Evolutionary conservation across 2,888 invertebrate genomes (phyloP).

Genomic region (Desoria tigrina): DNA sequence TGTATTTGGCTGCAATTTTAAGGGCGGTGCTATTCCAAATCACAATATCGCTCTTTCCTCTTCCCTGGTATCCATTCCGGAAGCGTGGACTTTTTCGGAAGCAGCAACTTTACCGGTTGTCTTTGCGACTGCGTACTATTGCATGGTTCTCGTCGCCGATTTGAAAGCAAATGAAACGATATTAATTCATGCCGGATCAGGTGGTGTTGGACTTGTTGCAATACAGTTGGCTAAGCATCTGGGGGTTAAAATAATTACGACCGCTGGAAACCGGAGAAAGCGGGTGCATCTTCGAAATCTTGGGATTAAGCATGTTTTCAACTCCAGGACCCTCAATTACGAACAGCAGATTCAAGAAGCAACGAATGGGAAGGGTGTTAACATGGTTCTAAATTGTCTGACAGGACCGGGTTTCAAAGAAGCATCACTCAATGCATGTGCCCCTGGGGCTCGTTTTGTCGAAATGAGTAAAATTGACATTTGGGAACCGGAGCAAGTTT

Average conservation of each 20-base stretch:
- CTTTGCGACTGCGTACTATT: constrained; percentile 27
- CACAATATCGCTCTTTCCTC: not conserved
- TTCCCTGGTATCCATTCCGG: constrained; percentile 16
- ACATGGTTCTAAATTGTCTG: constrained; percentile 34
- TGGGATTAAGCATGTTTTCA: constrained; percentile 37
- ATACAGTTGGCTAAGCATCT: constrained; percentile 34
- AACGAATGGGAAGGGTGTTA: constrained; percentile 29
- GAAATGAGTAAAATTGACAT: constrained; percentile 37
- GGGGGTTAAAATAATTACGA: constrained; percentile 29
- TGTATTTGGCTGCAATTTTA: not conserved
- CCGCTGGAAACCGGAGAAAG: constrained; percentile 35
- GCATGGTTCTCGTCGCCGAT: constrained; percentile 26
- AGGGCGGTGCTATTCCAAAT: constrained; percentile 16
- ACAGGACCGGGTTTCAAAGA: constrained; percentile 39
- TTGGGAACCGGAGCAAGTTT: constrained; percentile 29
- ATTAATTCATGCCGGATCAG: constrained; percentile 36
- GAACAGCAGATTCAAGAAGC: constrained; percentile 19
- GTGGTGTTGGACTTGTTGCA: constrained; percentile 38
- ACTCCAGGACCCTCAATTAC: constrained; percentile 26
- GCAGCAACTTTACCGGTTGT: constrained; percentile 32
- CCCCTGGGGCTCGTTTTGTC: constrained; percentile 26
- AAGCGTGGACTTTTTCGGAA: constrained; percentile 15
- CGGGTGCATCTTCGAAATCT: constrained; percentile 27
- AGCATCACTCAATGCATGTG: constrained; percentile 22
- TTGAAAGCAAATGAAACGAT: constrained; percentile 27